Evolutionary conservation across 2,888 invertebrate species (phyloP).

Genomic region (Orthonevra nobilis): DNA sequence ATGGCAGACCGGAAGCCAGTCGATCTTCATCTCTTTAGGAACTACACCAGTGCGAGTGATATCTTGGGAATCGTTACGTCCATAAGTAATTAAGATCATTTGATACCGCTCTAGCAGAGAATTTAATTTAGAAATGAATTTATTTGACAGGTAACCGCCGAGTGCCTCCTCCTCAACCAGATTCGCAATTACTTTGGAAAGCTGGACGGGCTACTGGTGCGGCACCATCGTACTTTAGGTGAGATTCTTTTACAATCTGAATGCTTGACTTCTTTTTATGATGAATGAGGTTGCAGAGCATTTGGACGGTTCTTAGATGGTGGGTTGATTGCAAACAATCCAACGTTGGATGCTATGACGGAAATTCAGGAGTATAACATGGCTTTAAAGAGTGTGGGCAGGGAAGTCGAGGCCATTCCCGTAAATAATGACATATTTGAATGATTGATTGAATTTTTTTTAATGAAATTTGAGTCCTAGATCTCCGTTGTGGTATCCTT

Average conservation of each 20-base stretch:
- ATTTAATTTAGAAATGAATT: no score
- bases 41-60: constrained; percentile 89
- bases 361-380: constrained; percentile 95
- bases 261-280: no score
- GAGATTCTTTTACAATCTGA: constrained; percentile 71
- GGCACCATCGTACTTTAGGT: constrained; percentile 97
- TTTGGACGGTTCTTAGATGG: constrained; percentile 92
- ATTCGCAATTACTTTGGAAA: constrained; percentile 92
- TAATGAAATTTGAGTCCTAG: constrained; percentile 49
- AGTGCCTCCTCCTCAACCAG: constrained; percentile 83
- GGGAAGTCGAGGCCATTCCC: constrained; percentile 84
- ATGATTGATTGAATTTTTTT: not conserved
- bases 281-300: constrained; percentile 82
- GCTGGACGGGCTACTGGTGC: constrained; percentile 97
- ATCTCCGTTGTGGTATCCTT: constrained; percentile 88
- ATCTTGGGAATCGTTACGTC: constrained; percentile 84
- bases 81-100: constrained; percentile 82
- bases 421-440: no score
- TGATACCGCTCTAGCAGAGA: no score
- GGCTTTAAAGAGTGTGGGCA: constrained; percentile 87
- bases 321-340: constrained; percentile 97
- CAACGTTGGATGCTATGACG: constrained; percentile 95
- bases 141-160: constrained; percentile 80
- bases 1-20: constrained; percentile 96
- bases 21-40: constrained; percentile 95